Conservation (phyloP, 2,797 vertebrate species). For the Syngnathus rostellatus region DNA sequence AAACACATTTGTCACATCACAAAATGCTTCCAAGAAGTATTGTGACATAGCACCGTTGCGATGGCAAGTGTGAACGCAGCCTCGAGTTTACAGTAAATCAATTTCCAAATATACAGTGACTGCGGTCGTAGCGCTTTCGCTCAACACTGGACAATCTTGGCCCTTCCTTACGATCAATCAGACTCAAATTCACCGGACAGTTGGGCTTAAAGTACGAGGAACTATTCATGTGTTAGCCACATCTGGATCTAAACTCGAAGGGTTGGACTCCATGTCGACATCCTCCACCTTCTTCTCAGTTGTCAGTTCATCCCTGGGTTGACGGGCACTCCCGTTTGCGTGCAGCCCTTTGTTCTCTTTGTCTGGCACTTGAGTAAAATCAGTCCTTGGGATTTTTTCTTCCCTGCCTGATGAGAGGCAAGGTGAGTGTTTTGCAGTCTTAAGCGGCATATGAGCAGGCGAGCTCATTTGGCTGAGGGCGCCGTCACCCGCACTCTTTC, state of each 20-base stretch:
- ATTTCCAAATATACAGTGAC: not conserved
- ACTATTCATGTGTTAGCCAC: slow-evolving; percentile 38
- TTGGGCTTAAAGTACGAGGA: not conserved
- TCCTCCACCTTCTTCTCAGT: slow-evolving; percentile 49
- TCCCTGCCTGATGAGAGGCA: slow-evolving; percentile 46
- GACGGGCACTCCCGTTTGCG: slow-evolving; percentile 22
- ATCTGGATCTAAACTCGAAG: slow-evolving; percentile 25
- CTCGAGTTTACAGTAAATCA: not conserved
- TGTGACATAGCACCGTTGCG: not conserved
- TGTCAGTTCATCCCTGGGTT: slow-evolving; percentile 30
- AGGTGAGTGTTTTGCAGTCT: slow-evolving; percentile 52
- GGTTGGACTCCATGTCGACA: slow-evolving; percentile 46
- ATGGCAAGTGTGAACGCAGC: not conserved
- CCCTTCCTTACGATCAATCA: not conserved
- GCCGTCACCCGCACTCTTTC: slow-evolving; percentile 27
- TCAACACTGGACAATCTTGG: not conserved
- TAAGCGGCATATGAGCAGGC: slow-evolving; percentile 35
- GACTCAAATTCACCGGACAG: not conserved
- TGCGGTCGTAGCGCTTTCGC: not conserved
- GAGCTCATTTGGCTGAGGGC: slow-evolving; percentile 32
- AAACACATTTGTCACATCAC: not conserved
- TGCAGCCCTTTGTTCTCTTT: slow-evolving; percentile 28
- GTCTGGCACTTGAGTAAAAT: slow-evolving; percentile 44
- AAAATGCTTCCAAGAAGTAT: not conserved
- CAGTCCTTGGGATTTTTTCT: slow-evolving; percentile 67